Evolutionary conservation across 2,888 invertebrate genomes (phyloP).

Genomic region (Nemurella pictetii): DNA sequence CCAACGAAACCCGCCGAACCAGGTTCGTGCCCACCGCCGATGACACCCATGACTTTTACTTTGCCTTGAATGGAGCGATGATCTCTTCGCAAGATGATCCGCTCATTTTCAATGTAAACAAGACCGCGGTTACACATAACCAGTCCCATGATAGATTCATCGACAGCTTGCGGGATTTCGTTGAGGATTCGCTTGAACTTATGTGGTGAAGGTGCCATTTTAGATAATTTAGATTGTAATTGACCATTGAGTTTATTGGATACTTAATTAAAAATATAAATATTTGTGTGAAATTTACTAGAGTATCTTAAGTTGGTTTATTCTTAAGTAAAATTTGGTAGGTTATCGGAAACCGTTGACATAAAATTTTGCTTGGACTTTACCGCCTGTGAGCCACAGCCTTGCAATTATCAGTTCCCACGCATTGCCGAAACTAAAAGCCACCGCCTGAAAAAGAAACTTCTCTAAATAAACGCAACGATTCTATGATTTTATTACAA

Average conservation of each 20-base stretch:
- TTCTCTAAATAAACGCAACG: no score
- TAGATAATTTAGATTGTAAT: neutral
- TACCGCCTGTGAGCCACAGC: neutral
- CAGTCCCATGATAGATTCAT: slow-evolving; percentile 38
- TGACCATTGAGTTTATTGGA: neutral
- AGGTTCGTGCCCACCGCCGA: slow-evolving; percentile 62
- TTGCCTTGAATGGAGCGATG: slow-evolving; percentile 40
- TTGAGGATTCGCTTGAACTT: slow-evolving; percentile 20
- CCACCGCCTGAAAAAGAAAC: no score
- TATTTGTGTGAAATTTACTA: no score
- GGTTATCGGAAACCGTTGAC: neutral
- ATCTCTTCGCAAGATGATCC: slow-evolving; percentile 42
- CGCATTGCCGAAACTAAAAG: no score
- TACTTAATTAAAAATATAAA: neutral
- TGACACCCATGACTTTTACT: slow-evolving; percentile 53
- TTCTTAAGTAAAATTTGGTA: neutral
- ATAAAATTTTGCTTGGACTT: neutral
- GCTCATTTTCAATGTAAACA: slow-evolving; percentile 34
- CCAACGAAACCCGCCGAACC: slow-evolving; percentile 55
- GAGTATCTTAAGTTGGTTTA: no score
- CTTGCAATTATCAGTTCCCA: no score
- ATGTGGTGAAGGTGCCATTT: neutral
- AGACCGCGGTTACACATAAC: slow-evolving; percentile 38
- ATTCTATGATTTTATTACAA: no score
- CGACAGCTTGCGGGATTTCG: slow-evolving; percentile 29